Evolutionary conservation across 2,888 invertebrate species (phyloP), one percentile per base, ranked within the genome.

Genomic region (Ganaspis brasiliensis): DNA sequence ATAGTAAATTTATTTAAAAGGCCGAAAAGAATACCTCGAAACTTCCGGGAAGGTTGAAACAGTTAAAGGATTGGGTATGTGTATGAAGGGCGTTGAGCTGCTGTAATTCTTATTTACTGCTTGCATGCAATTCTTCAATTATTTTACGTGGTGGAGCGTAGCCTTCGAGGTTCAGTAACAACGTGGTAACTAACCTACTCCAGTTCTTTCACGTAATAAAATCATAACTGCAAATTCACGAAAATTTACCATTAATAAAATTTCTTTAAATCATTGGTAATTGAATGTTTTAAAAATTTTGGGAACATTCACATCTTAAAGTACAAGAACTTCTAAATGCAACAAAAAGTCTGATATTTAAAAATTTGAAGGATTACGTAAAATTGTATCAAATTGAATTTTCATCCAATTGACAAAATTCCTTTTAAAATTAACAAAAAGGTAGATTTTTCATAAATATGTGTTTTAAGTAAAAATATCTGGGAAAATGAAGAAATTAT

Each of bases 121-220:
- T 24, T 14, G 24, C 45, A 45, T 67, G 67, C 45, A 67, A 67
- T 67, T 67, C 45, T 21, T 67, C 67, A 67, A 67, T 67, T 67
- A 67, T 67, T 67, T 40, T 45, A 45, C 67, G 45, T 67, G 45
- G 45, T 67, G 37, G 67, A 67, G 67, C 67, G 67, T 67, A 21
- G n/a, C 40, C 45, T 45, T 21, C 67, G 4, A 67, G 67, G 67
- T 67, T 24, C 45, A 67, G 40, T 67, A 67, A 67, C 40, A 40
- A 67, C 21, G 24, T 40, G 67, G 37, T 45, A 67, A 67, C 67
- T 67, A 67, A 67, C 67, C 67, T 67, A 67, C 67, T 40, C 67
- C 24, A 67, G 67, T 67, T 67, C 21, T 67, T 67, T n/a, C 40
- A 24, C 67, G 24, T 45, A n/a, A 45, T 45, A 67, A 67, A 67